Base-by-base conservation (phyloP, 2,888 invertebrate species). In the Diarsia brunnea region DNA sequence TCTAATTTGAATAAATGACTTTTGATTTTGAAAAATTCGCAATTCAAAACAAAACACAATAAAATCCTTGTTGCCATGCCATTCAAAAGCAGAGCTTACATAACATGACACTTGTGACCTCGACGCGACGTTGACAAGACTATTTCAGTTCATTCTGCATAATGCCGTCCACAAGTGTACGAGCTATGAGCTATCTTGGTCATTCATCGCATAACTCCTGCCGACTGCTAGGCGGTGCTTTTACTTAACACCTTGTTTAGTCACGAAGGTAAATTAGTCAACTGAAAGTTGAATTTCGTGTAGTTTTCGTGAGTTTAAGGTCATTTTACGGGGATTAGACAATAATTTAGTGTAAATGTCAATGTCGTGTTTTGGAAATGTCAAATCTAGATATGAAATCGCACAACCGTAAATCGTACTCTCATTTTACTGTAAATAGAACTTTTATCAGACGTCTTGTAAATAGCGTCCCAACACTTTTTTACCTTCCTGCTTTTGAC, bases 81-180 rank as follows among this genome's bases (percentile, higher is more conserved):
- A 27, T 21, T 53, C 1, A 53, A 69, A 81, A 53, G 4, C 45
- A 60, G 21, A 53, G 24, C 24, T 49, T 82, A 72, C 63, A 53
- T 64, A 69, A 64, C 69, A 47, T 49, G 49, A 49, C 74, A 68
- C 45, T 64, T 67, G 64, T 77, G 73, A 84, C 84, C 84, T 84
- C 70, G n/a, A 49, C 38, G 11, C 27, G 31, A 71, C 58, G 51
- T 61, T 31, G 47, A 76, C 81, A 71, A 73, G 70, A 70, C 81
- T 82, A 82, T 84, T 84, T 82, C 68, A 58, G 80, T 75, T 53
- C 55, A 60, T 65, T 69, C 64, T 82, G 53, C 69, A 79, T 79
- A 82, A 78, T 68, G 31, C 60, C 72, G 49, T 61, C 79, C 68
- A 73, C 71, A 61, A 76, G 49, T 75, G 58, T 66, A 64, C 61